Conservation (phyloP, 2,113 vertebrate genomes). For the Apteryx mantelli region DNA sequence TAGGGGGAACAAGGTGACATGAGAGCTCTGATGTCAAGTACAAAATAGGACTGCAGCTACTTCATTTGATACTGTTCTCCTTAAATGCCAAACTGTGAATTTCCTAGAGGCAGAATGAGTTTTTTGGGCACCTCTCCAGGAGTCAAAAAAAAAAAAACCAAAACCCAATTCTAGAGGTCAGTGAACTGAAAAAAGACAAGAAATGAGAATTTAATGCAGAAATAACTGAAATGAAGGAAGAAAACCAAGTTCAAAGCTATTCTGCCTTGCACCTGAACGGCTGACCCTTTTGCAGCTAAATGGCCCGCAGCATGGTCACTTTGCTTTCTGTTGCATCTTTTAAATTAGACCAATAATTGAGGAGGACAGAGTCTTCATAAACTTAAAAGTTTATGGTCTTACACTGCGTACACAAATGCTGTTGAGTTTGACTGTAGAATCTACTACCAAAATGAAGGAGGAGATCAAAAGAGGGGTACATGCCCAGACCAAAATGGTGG, state of each 20-base stretch:
- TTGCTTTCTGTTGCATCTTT: conserved; percentile 3
- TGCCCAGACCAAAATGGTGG: not conserved
- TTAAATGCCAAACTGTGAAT: conserved; percentile 66
- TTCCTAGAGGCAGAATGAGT: conserved; percentile 51
- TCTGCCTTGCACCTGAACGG: not conserved
- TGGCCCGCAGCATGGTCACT: not conserved
- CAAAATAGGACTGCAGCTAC: conserved; percentile 23
- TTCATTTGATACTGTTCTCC: conserved; percentile 49
- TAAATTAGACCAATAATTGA: conserved; percentile 31
- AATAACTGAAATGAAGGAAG: not conserved
- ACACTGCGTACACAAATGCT: not conserved
- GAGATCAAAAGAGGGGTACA: not conserved
- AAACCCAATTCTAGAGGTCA: conserved; percentile 50
- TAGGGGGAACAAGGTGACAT: conserved; percentile 29
- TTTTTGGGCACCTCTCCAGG: conserved; percentile 58
- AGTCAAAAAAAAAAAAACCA: conserved; percentile 15
- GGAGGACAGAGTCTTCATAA: not conserved
- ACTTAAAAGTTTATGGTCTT: not conserved
- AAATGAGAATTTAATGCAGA: not conserved
- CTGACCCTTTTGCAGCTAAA: conserved; percentile 33
- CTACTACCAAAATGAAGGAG: not conserved
- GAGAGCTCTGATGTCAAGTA: conserved; percentile 50
- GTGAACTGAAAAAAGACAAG: conserved; percentile 32
- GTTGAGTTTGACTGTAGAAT: not conserved
- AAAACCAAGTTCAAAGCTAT: not conserved